Evolutionary conservation across 2,888 invertebrate genomes (phyloP).

Genomic region (Calephelis perditalis): DNA sequence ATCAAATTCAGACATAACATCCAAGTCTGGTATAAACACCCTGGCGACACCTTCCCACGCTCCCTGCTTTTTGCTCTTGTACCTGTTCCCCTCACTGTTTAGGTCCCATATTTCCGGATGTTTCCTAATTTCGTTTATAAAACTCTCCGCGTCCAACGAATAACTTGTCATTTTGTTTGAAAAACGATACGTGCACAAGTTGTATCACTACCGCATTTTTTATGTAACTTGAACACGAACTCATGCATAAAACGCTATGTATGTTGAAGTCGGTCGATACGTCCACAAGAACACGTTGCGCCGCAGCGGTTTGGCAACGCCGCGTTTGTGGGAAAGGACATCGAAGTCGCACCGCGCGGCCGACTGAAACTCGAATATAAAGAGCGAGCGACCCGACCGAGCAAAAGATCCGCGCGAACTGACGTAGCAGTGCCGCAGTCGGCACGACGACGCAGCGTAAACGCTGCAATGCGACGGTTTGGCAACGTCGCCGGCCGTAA

Average conservation of each 20-base stretch:
- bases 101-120: constrained; percentile 54
- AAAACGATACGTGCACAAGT: not conserved
- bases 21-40: constrained; percentile 49
- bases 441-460: constrained; percentile 37
- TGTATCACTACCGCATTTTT: constrained; percentile 3
- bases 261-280: not conserved
- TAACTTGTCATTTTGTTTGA: constrained; percentile 36
- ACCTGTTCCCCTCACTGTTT: constrained; percentile 43
- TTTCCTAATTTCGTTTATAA: constrained; percentile 57
- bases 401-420: constrained; percentile 32
- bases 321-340: constrained; percentile 23
- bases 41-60: constrained; percentile 54
- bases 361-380: not conserved
- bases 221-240: not conserved
- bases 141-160: constrained; percentile 48
- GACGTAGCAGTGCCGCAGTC: constrained; percentile 51
- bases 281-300: constrained; percentile 5
- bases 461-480: constrained; percentile 27
- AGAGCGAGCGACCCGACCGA: constrained; percentile 23
- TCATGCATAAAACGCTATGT: not conserved
- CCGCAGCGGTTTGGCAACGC: constrained; percentile 37
- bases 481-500: constrained; percentile 19
- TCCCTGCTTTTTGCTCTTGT: constrained; percentile 40
- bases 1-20: constrained; percentile 43
- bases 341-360: not conserved